Evolutionary conservation across 2,797 vertebrate genomes (phyloP), one percentile per base, ranked within the genome.

Genomic region (Botia almorhae): DNA sequence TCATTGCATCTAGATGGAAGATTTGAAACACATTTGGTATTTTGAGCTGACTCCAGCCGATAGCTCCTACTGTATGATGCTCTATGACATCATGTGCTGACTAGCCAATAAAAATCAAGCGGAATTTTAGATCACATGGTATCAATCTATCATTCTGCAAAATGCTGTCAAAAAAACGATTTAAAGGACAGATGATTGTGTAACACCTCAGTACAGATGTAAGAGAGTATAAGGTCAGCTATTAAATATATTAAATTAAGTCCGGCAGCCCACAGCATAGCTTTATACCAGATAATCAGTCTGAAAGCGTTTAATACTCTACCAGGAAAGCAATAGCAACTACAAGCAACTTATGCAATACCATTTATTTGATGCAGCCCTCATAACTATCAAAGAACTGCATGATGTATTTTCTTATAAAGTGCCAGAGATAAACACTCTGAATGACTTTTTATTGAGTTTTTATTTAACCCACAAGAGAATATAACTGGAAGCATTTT

Each of bases 181-280:
- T 26, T 56, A 55, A 26, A 39, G 21, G 2, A 50, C 39, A 13
- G 17, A 16, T 12, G 69, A 72, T 73, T 65, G 77, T 71, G 82
- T 67, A 80, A 83, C 73, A 80, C 68, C 23, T 76, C 33, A 4
- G 55, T 48, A 19, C 19, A 68, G 63, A 65, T 61, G 43, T 36
- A 48, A 58, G 19, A n/a, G 39, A 76, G 72, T 74, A 63, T 33
- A 75, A 65, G 39, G 74, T 68, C 69, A 67, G 36, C 74, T 76
- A 70, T 76, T 70, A 76, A 64, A 76, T 55, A 70, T 81, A 81
- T 70, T 76, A 64, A 48, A 63, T 29, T 19, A 58, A 63, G 23
- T n/a, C 8, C 29, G 2, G 16, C 14, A 2, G 11, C 56, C 43
- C n/a, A 23, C 17, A 4, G 0, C 26, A 17, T 50, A 12, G 19